These are phyloP conservation scores for Brachypalpus laphriformis DNA, from an alignment of 2,888 invertebrate species.

Conservation along the genomic window DNA sequence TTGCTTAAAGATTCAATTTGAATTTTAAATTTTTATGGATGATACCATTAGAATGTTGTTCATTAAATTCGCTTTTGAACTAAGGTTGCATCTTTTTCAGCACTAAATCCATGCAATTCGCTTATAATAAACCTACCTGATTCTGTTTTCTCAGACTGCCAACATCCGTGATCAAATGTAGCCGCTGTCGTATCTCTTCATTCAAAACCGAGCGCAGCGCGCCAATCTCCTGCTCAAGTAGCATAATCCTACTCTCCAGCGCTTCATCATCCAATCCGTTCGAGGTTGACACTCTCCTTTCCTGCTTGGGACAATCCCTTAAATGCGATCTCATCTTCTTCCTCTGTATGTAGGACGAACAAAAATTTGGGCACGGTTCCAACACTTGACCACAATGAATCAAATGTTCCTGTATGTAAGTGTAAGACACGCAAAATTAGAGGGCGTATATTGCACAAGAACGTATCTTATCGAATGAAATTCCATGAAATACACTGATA, in stretches of 20 bases:
- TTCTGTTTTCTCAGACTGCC: conserved; percentile 82
- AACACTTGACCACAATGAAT: conserved; percentile 89
- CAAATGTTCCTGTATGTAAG: conserved; percentile 85
- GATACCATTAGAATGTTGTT: neutral
- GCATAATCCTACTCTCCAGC: conserved; percentile 77
- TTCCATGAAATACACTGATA: conserved; percentile 23
- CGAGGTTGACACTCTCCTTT: conserved; percentile 52
- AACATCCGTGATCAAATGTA: conserved; percentile 82
- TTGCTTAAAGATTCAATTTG: conserved; percentile 16
- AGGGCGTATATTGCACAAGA: conserved; percentile 53
- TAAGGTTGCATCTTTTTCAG: neutral
- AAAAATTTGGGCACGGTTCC: conserved; percentile 88
- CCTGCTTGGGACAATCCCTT: conserved; percentile 82
- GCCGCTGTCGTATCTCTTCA: conserved; percentile 82
- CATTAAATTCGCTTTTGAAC: neutral
- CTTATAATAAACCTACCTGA: conserved; percentile 75
- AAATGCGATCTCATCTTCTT: conserved; percentile 86
- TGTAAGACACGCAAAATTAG: conserved; percentile 28
- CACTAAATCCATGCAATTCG: too few species aligned
- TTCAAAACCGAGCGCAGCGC: conserved; percentile 80
- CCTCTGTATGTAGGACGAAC: conserved; percentile 88
- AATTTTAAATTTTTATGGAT: conserved; percentile 19
- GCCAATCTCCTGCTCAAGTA: conserved; percentile 79
- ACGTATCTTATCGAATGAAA: conserved; percentile 36
- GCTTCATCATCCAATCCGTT: conserved; percentile 76